Evolutionary conservation across 2,888 invertebrate species (phyloP), one percentile per base, ranked within the genome.

Genomic region (Caenorhabditis sp.): DNA sequence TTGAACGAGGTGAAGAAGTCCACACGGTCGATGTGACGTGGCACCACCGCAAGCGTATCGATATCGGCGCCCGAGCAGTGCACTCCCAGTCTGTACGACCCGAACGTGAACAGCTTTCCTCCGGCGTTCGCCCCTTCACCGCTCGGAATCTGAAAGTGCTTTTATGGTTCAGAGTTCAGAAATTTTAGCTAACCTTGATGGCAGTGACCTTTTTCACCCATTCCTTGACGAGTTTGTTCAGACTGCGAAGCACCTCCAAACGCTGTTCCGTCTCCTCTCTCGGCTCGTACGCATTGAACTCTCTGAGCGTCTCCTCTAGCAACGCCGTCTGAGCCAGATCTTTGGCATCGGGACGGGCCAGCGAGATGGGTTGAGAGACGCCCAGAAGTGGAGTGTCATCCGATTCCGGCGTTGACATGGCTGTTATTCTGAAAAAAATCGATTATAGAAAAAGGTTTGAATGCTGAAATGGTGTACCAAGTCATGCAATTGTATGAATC

Each of bases 61-160:
- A 99, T 99, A 92, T 99, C 99, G 78, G 98, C 98, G 35, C 98
- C 98, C 89, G 80, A 77, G 45, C 48, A 95, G 90, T 97, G 97
- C 7, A 98, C 98, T 85, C 99, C 92, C 17, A 93, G 92, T 56
- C 92, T 89, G 90, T 98, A 99, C 65, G 98, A 98, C 48, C 99
- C 99, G 90, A 99, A 99, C n/a, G 98, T 99, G 89, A 95, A 99
- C 76, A 99, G 95, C 91, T 97, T 97, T 3, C 99, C 99, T 22
- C 98, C 97, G 70, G 97, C 94, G 27, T 89, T 89, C 56, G 95
- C 95, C 1, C 95, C 95, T 1, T 95, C 93, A 83, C 93, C 94
- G 66, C 93, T 93, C 6, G 98, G 96, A 93, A 98, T 95, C 90
- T 65, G 27, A 7, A 56, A 35, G 20, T 5, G 45, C 58, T 30